A percentile compares a stretch with the other conserved stretches of the same genome.
phyloP scores from a whole-genome alignment of 92 coral and sea anemone genomes.

The Epizoanthus rinbou region DNA sequence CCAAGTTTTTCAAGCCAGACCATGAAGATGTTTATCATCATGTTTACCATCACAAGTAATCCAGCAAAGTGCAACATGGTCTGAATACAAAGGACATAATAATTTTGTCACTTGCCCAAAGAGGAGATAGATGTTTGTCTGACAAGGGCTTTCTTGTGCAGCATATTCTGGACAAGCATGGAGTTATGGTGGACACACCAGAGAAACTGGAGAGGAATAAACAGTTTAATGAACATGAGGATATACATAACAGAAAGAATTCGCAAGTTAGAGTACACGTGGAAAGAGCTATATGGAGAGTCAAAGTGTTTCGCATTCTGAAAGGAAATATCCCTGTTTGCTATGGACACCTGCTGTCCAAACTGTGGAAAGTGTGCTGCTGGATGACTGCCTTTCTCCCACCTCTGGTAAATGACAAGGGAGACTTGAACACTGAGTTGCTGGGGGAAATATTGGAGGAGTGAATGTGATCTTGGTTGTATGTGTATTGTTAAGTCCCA shows the following conservation, averaged over 20 bases:
- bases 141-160: slow-evolving; percentile 67
- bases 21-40: slow-evolving; percentile 40
- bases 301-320: slow-evolving; percentile 38
- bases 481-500: slow-evolving; percentile 11
- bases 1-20: slow-evolving; percentile 42
- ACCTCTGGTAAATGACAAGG: slow-evolving; percentile 47
- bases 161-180: slow-evolving; percentile 64
- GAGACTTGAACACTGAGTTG: slow-evolving; percentile 19
- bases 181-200: slow-evolving; percentile 56
- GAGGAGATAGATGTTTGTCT: slow-evolving; percentile 50
- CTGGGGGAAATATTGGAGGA: slow-evolving; percentile 14
- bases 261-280: slow-evolving; percentile 54
- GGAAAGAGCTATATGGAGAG: slow-evolving; percentile 43
- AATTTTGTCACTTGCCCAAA: slow-evolving; percentile 37
- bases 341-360: slow-evolving; percentile 48
- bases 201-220: slow-evolving; percentile 47
- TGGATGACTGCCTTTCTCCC: slow-evolving; percentile 57
- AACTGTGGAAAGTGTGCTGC: slow-evolving; percentile 60
- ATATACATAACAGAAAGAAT: slow-evolving; percentile 45
- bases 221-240: slow-evolving; percentile 50
- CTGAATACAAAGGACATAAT: slow-evolving; percentile 50
- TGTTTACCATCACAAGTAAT: slow-evolving; percentile 44
- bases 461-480: slow-evolving; percentile 5
- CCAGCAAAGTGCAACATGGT: slow-evolving; percentile 55
- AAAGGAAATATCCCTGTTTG: slow-evolving; percentile 51